Evolutionary conservation across 2,888 invertebrate genomes (phyloP).

Genomic region (Quadriops clusia): DNA sequence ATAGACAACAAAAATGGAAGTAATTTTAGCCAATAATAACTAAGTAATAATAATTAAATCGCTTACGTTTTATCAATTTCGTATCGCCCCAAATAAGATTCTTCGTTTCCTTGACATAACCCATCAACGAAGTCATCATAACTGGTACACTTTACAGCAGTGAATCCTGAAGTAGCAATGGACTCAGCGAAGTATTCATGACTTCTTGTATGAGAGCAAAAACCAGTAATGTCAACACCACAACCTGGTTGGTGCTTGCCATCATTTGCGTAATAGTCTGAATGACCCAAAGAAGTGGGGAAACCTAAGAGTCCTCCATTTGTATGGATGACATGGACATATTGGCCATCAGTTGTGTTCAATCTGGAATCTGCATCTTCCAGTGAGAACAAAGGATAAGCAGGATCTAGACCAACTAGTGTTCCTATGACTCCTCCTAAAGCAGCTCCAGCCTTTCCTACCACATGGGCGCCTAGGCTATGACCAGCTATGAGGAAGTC

Average conservation of each 20-base stretch:
- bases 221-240: slow-evolving; percentile 12
- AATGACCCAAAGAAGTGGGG: slow-evolving; percentile 14
- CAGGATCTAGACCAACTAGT: slow-evolving; percentile 18
- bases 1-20: slow-evolving; percentile 5
- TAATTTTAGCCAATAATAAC: slow-evolving; percentile 1
- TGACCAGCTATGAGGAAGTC: slow-evolving; percentile 12
- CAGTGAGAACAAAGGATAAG: slow-evolving; percentile 12
- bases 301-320: slow-evolving; percentile 14
- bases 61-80: slow-evolving; percentile 13
- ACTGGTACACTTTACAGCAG: slow-evolving; percentile 15
- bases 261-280: slow-evolving; percentile 17
- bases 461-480: slow-evolving; percentile 18
- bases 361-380: slow-evolving; percentile 10
- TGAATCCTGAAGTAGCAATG: slow-evolving; percentile 22
- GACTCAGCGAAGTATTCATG: slow-evolving; percentile 32
- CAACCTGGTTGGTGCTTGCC: slow-evolving; percentile 17
- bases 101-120: slow-evolving; percentile 10
- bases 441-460: slow-evolving; percentile 18
- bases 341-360: slow-evolving; percentile 14
- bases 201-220: slow-evolving; percentile 30
- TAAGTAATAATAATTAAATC: background rate
- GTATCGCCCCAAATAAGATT: slow-evolving; percentile 10
- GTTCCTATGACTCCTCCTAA: slow-evolving; percentile 12
- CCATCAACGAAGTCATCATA: slow-evolving; percentile 11
- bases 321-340: slow-evolving; percentile 17